Base-by-base conservation (phyloP, 2,888 invertebrate species). In the Deroplatys truncata region DNA sequence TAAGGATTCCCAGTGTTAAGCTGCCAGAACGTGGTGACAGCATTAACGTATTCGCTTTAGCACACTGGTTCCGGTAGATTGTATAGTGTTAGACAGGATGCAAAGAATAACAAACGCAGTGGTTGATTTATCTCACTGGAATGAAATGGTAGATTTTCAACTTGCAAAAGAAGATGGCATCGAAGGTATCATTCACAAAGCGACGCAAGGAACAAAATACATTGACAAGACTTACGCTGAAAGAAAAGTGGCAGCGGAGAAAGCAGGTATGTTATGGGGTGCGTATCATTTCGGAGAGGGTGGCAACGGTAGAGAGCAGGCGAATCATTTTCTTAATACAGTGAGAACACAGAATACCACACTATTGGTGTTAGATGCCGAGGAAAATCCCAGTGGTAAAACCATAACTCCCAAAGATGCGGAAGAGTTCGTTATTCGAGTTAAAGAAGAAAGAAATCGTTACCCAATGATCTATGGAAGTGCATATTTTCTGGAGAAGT, bases 211-310 rank as follows among this genome's bases (percentile, higher is more conserved):
- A 15, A 28, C 84, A 82, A 85, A n/a, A 20, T 83, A 89, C 25
- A 28, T 90, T 0, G 91, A 91, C 85, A 25, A 72, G 4, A 35
- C 9, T 16, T 91, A 91, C 84, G 83, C 25, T 13, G 28, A 89
- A 31, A 90, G 90, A n/a, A 86, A 85, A 72, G 85, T 49, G 49
- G 89, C 43, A 43, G 91, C 91, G 4, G 88, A 90, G 82, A 82
- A 89, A 31, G 20, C 72, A 85, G 90, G 90, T 15, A n/a, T 91
- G 25, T 82, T 91, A 83, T 91, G 91, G 91, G 91, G 91, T 56
- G 90, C 91, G 10, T 91, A 91, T 86, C 91, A 91, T 88, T 91
- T 91, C 86, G 91, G 89, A n/a, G 84, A 82, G 49, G 88, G 88
- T 16, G 85, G n/a, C n/a, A 85, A 90, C 86, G 91, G 90, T 13